These are phyloP conservation scores for Scolopax mira DNA, from an alignment of 2,113 vertebrate species.

Conservation along the genomic window DNA sequence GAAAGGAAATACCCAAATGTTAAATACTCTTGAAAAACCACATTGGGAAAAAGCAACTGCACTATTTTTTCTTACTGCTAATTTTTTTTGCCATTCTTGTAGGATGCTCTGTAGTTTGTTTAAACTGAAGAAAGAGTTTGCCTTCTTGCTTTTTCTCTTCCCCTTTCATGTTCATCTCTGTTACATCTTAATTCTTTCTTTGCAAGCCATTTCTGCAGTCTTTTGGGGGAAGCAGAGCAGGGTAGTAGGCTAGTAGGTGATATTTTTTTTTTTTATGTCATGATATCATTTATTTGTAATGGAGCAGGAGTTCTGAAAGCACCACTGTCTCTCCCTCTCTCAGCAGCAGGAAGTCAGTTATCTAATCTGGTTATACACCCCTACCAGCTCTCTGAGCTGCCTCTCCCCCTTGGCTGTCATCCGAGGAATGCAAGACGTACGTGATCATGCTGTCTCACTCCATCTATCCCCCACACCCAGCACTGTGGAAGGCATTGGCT, in stretches of 20 bases:
- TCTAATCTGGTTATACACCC: background rate
- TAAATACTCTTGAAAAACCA: slow-evolving; percentile 17
- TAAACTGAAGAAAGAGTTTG: background rate
- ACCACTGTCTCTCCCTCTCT: background rate
- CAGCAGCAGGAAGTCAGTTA: background rate
- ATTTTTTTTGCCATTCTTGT: background rate
- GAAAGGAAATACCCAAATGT: slow-evolving; percentile 28
- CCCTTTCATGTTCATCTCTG: background rate
- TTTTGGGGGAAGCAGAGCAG: background rate
- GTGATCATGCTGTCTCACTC: background rate
- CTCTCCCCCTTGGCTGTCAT: background rate
- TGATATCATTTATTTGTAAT: background rate
- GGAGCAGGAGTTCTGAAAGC: background rate
- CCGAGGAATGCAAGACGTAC: background rate
- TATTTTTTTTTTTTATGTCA: background rate
- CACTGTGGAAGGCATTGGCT: background rate
- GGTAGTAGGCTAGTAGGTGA: background rate
- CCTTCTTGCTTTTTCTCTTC: background rate
- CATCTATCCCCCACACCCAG: background rate
- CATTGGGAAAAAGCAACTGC: background rate
- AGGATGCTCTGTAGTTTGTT: background rate
- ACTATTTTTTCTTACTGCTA: background rate
- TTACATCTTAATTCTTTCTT: background rate
- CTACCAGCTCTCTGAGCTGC: background rate
- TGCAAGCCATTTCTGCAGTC: background rate